Percentiles rank a stretch among this genome's conserved stretches.
These are phyloP conservation scores for Athrips mouffetella DNA, from an alignment of 2,888 invertebrate species.

Conservation along the genomic window DNA sequence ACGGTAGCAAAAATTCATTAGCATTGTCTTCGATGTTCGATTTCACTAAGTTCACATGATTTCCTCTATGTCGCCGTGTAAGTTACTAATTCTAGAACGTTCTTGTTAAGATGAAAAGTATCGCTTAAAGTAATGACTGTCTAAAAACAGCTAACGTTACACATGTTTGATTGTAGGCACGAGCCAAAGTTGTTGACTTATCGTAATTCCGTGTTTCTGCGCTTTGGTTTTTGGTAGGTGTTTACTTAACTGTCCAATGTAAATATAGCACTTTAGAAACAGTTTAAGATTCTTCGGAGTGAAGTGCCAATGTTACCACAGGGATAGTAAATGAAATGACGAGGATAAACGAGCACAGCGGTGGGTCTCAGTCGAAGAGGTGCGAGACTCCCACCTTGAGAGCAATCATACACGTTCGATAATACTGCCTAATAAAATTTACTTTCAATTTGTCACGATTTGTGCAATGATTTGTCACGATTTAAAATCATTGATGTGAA, in stretches of 20 bases:
- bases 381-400: constrained; percentile 29
- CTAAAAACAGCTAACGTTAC: constrained; percentile 18
- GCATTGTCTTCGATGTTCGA: constrained; percentile 59
- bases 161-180: constrained; percentile 27
- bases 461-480: too few species aligned
- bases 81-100: neutral
- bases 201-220: constrained; percentile 49
- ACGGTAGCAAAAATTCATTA: constrained; percentile 56
- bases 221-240: constrained; percentile 46
- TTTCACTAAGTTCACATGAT: constrained; percentile 70
- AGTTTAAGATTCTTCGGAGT: constrained; percentile 56
- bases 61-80: constrained; percentile 36
- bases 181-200: constrained; percentile 38
- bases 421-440: neutral
- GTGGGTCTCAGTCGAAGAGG: constrained; percentile 30
- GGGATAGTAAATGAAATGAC: constrained; percentile 46
- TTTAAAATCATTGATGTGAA: too few species aligned
- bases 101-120: constrained; percentile 9
- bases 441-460: too few species aligned
- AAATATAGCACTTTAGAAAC: constrained; percentile 55
- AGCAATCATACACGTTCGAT: neutral
- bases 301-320: constrained; percentile 52
- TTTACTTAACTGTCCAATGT: constrained; percentile 53
- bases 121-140: constrained; percentile 22
- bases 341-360: constrained; percentile 38